These are phyloP conservation scores for Zaprionus taronus DNA, from an alignment of 1,140 invertebrate genomes.

Conservation along the genomic window DNA sequence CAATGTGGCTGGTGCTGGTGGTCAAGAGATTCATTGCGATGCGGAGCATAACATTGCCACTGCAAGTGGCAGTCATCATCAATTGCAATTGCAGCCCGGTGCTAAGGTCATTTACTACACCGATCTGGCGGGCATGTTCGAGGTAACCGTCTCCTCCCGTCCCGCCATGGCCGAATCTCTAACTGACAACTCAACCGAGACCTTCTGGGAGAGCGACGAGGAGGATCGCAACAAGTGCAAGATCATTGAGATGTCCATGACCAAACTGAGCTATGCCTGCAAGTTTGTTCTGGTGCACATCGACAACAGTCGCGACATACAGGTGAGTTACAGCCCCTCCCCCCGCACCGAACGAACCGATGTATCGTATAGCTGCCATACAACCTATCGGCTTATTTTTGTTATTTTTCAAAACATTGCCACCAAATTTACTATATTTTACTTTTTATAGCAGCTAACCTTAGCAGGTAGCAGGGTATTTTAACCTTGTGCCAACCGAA, in stretches of 20 bases:
- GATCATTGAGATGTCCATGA: slow-evolving; percentile 87
- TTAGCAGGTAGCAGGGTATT: no score
- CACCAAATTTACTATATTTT: no score
- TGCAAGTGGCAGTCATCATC: slow-evolving; percentile 9
- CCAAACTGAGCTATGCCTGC: slow-evolving; percentile 82
- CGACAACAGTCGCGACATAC: slow-evolving; percentile 96
- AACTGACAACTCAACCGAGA: slow-evolving; percentile 97
- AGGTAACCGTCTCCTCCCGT: slow-evolving; percentile 93
- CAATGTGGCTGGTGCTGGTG: slow-evolving; percentile 36
- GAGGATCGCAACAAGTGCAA: slow-evolving; percentile 97
- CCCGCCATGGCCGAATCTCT: slow-evolving; percentile 97
- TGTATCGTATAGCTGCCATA: no score
- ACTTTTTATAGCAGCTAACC: no score
- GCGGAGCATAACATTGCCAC: slow-evolving; percentile 63
- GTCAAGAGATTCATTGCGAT: slow-evolving; percentile 52
- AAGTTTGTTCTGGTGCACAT: slow-evolving; percentile 92
- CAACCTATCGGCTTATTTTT: no score
- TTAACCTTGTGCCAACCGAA: no score
- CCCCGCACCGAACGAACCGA: no score
- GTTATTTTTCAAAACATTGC: no score
- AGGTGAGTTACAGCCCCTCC: no score
- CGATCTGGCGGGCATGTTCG: slow-evolving; percentile 79
- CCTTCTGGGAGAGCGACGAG: slow-evolving; percentile 99
- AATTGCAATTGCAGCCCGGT: slow-evolving; percentile 35
- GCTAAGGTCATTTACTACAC: slow-evolving; percentile 68